These are phyloP conservation scores for Apamea sordens DNA, from an alignment of 2,888 invertebrate species.

Conservation along the genomic window DNA sequence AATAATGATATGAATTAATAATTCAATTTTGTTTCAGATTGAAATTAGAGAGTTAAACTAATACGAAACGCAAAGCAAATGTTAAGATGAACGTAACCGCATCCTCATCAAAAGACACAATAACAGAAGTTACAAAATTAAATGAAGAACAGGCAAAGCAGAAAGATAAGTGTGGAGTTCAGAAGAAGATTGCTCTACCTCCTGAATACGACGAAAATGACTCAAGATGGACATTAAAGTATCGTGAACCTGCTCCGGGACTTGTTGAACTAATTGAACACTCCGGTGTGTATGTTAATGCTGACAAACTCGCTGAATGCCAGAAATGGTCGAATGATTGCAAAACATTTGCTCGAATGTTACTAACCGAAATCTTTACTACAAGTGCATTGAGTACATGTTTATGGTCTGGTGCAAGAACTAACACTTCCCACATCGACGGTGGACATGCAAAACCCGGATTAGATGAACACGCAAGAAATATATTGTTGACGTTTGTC, in stretches of 20 bases:
- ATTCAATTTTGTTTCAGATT: no score
- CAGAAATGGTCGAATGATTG: neutral
- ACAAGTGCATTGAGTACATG: slow-evolving; percentile 14
- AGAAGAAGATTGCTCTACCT: neutral
- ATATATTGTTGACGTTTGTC: neutral
- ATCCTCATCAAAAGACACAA: neutral
- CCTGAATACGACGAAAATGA: neutral
- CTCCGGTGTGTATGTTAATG: slow-evolving; percentile 9
- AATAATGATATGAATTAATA: no score
- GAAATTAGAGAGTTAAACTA: no score
- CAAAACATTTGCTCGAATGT: neutral
- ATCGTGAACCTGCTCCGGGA: neutral
- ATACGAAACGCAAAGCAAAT: neutral
- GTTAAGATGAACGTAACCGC: neutral
- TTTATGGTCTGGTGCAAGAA: neutral
- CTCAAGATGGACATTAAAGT: slow-evolving; percentile 34
- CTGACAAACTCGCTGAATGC: neutral
- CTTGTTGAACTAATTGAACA: slow-evolving; percentile 19
- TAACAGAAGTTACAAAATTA: neutral
- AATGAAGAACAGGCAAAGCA: neutral
- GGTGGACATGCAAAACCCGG: neutral
- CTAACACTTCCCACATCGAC: neutral
- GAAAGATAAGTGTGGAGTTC: no score
- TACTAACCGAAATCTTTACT: slow-evolving; percentile 10
- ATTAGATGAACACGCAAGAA: slow-evolving; percentile 11